Evolutionary conservation across 1,140 invertebrate genomes (phyloP).

Genomic region (Nasonia vitripennis): DNA sequence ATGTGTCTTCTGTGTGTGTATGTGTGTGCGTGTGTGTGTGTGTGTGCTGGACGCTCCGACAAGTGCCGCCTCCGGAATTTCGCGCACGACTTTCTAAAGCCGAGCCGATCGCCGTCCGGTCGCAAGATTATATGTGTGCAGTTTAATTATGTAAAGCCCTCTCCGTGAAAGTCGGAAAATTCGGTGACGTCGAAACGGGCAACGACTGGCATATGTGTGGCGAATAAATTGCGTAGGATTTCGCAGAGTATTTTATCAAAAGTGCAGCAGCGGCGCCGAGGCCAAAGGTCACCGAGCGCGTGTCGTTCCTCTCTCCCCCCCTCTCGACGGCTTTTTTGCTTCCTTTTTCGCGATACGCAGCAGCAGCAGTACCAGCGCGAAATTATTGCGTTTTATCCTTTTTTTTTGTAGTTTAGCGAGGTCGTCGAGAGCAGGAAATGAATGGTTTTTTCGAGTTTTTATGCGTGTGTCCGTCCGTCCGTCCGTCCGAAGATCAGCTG

Average conservation of each 20-base stretch:
- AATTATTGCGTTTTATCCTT: neutral
- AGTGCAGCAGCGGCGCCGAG: neutral
- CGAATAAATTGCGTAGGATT: constrained; percentile 42
- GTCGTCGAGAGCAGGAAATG: neutral
- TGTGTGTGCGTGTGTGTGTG: neutral
- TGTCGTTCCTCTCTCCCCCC: neutral
- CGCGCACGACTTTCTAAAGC: neutral
- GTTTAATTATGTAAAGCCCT: neutral
- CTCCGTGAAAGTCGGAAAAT: neutral
- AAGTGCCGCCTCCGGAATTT: constrained; percentile 16
- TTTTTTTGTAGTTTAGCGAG: neutral
- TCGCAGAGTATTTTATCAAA: constrained; percentile 26
- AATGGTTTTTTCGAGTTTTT: neutral
- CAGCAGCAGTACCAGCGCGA: neutral
- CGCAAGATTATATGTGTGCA: neutral
- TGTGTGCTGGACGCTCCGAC: neutral
- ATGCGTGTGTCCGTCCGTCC: accelerated
- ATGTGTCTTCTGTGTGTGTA: neutral
- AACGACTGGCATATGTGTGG: neutral
- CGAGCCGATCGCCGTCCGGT: neutral
- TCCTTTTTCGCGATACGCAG: neutral
- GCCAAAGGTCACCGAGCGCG: constrained; percentile 15
- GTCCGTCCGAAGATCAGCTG: neutral
- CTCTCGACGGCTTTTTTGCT: neutral
- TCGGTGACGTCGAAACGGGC: neutral